Conservation (phyloP, 2,888 invertebrate species). For the Ennomos quercinarius region DNA sequence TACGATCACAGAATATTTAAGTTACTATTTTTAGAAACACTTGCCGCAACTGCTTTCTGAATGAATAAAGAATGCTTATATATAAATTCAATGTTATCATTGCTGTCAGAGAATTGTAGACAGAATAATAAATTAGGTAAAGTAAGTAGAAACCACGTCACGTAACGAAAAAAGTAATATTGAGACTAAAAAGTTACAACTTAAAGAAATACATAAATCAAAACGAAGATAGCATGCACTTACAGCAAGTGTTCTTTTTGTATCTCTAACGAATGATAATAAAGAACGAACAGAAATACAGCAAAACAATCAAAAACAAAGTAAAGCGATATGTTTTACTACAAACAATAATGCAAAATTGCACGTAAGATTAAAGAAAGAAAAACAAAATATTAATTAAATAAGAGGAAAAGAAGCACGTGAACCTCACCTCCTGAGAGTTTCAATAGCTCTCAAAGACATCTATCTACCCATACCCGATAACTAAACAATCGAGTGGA, state of each 20-base stretch:
- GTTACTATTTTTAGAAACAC: slow-evolving; percentile 9
- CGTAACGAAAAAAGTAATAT: slow-evolving; percentile 6
- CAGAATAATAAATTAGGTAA: slow-evolving; percentile 7
- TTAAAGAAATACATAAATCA: slow-evolving; percentile 8
- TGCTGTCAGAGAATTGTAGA: slow-evolving; percentile 4
- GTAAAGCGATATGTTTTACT: too few relatives aligned
- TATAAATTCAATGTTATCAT: slow-evolving; percentile 18
- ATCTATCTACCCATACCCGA: too few relatives aligned
- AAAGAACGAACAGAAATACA: not conserved
- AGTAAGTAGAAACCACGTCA: not conserved
- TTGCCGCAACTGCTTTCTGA: slow-evolving; percentile 6
- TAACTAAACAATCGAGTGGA: too few relatives aligned
- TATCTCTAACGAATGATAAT: not conserved
- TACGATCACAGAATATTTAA: slow-evolving; percentile 16
- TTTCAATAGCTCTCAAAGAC: too few relatives aligned
- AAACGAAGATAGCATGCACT: slow-evolving; percentile 4
- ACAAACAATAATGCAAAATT: too few relatives aligned
- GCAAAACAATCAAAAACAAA: too few relatives aligned
- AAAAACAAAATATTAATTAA: too few relatives aligned
- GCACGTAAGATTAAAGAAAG: too few relatives aligned
- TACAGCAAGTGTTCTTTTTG: not conserved
- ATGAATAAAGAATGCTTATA: slow-evolving; percentile 18
- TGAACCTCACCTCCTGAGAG: too few relatives aligned
- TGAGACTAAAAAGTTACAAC: slow-evolving; percentile 4
- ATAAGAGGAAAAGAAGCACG: too few relatives aligned